phyloP scores from a whole-genome alignment of 2,113 vertebrate genomes.

The Lanius ludovicianus region DNA sequence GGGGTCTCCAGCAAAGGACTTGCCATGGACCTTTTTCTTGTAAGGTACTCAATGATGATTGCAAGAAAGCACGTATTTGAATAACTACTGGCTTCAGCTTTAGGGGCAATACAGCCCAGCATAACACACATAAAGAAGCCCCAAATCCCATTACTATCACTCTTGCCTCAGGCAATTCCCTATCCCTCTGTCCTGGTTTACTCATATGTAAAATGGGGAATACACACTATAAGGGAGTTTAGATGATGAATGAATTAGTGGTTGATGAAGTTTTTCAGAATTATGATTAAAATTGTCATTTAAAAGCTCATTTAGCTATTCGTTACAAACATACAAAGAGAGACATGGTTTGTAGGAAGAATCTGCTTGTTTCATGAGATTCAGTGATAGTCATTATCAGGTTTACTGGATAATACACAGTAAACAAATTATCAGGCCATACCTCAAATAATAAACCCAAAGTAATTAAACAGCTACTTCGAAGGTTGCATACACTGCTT shows the following conservation, averaged over 20 bases:
- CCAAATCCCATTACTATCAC: not conserved
- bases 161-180: not conserved
- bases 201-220: not conserved
- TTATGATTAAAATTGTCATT: not conserved
- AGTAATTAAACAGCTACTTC: not conserved
- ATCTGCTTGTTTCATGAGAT: not conserved
- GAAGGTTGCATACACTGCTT: not conserved
- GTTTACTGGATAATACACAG: not conserved
- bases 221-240: not conserved
- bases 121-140: not conserved
- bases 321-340: not conserved
- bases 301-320: not conserved
- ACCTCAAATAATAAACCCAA: not conserved
- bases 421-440: not conserved
- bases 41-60: not conserved
- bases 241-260: not conserved
- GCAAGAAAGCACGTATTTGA: not conserved
- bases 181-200: not conserved
- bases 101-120: not conserved
- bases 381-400: not conserved
- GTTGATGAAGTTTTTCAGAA: not conserved
- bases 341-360: not conserved
- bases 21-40: not conserved
- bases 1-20: not conserved
- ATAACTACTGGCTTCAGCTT: not conserved